Base-by-base conservation (phyloP, 92 coral and sea anemone species). In the Micromussa lordhowensis region DNA sequence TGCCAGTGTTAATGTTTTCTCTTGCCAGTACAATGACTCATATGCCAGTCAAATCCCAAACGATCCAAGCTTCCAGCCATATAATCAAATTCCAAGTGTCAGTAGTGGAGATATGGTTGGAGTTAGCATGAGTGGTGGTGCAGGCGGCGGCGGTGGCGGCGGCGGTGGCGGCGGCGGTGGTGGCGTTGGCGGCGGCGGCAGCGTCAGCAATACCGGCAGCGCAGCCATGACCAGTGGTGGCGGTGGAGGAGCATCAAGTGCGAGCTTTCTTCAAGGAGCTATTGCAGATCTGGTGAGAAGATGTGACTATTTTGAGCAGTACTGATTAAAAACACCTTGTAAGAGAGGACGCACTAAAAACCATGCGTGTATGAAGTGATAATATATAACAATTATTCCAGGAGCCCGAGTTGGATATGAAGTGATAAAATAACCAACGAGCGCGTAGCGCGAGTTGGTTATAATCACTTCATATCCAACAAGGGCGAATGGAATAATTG, bases 241-340 rank as follows among this genome's bases (percentile, higher is more conserved):
- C 14, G 40, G 53, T 29, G 34, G 86, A 9, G 74, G 83, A 19
- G 68, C 72, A 11, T 16, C 61, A 4, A 81, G 73, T 63, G 78
- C 72, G 15, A 80, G 90, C 79, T 85, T 87, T 53, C 90, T 87
- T 34, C 90, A 87, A 61, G 90, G 86, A 51, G 90, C 90, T 16
- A 79, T 87, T 17, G 90, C 78, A 48, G 90, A 87, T 81, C 28
- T 87, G 90, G 90, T 87, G 64, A 87, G 80, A 0, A 51, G n/a
- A 30, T 57, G 59, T 54, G 59, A 14, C 59, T 54, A 54, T 54
- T 54, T 40, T 40, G 48, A 40, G 48, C 48, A 40, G 10, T 40
- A 40, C 48, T 40, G 48, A 40, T 40, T 40, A 40, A 40, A 40
- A 40, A 40, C 48, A 4, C 48, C 48, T 4, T 40, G 48, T 40